Base-by-base conservation (phyloP, 2,797 vertebrate genomes). In the Microtus obscurus region DNA sequence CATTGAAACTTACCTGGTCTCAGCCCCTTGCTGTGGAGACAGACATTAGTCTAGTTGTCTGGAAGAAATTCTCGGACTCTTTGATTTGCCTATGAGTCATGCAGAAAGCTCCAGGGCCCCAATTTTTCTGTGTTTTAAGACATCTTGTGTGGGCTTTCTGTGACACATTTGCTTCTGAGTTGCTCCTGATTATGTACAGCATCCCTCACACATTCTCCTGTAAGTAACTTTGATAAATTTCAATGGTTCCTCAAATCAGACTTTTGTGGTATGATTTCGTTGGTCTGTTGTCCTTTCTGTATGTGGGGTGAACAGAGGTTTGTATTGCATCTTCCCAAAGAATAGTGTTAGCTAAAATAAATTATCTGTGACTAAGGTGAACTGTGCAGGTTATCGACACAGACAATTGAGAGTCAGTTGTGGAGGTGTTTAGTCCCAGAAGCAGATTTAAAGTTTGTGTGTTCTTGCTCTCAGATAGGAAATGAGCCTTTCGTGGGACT, bases 361-460 rank as follows among this genome's bases (percentile, higher is more conserved):
- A 74, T 76, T 71, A 34, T 43, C 48, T 95, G 81, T 93, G 56
- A 63, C 31, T n/a, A n/a, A 59, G 37, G 48, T 40, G 25, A 82
- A 4, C 89, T 92, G 31, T 78, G 29, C 1, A 89, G n/a, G 7
- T 21, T 65, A 12, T 40, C 11, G 59, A 34, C 17, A 0, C 65
- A 19, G 48, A 59, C 74, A 89, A 94, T 1, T 90, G 73, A 94
- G 56, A 83, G 78, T 88, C 89, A 56, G 40, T 79, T 95, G 13
- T 13, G 48, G n/a, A 71, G 25, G 34, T 69, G 5, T 78, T 31
- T 86, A 82, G 25, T 43, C 23, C 90, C 65, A 40, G 40, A 89
- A 59, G 53, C 9, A 85, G 43, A 85, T 51, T 86, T 76, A 92
- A 97, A 48, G 34, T 76, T 93, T 92, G 6, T 34, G 19, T 59